These are phyloP conservation scores for Dryoscopus gambensis DNA, from an alignment of 2,113 vertebrate species.

Conservation along the genomic window DNA sequence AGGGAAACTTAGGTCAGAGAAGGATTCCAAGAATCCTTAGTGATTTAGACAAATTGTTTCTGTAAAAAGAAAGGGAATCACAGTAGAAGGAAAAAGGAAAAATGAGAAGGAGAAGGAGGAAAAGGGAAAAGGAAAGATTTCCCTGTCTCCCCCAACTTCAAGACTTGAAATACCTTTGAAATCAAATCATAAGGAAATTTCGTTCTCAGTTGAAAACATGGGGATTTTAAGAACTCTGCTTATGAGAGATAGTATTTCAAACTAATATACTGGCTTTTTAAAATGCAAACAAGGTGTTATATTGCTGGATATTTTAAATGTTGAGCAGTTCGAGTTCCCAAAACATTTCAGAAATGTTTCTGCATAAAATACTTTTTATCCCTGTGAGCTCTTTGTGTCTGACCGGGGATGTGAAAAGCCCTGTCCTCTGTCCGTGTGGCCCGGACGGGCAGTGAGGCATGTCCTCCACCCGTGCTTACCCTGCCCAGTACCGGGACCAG, in stretches of 20 bases:
- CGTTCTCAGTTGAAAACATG: neutral
- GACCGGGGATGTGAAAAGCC: neutral
- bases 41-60: neutral
- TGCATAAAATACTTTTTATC: neutral
- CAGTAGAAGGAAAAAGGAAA: neutral
- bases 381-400: neutral
- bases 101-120: neutral
- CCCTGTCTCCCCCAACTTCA: neutral
- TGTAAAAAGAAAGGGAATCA: neutral
- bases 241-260: neutral
- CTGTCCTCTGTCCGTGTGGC: accelerated
- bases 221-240: neutral
- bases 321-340: neutral
- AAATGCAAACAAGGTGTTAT: neutral
- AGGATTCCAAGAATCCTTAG: neutral
- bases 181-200: neutral
- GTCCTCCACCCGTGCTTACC: accelerated
- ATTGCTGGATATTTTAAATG: neutral
- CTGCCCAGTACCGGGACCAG: accelerated
- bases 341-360: neutral
- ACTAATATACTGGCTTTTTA: neutral
- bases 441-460: neutral
- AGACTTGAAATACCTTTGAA: neutral
- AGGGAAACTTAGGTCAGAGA: neutral
- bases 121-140: neutral